Percentiles rank a stretch among this genome's conserved stretches.
These are phyloP conservation scores for Baccha elongata DNA, from an alignment of 2,888 invertebrate genomes.

Conservation along the genomic window DNA sequence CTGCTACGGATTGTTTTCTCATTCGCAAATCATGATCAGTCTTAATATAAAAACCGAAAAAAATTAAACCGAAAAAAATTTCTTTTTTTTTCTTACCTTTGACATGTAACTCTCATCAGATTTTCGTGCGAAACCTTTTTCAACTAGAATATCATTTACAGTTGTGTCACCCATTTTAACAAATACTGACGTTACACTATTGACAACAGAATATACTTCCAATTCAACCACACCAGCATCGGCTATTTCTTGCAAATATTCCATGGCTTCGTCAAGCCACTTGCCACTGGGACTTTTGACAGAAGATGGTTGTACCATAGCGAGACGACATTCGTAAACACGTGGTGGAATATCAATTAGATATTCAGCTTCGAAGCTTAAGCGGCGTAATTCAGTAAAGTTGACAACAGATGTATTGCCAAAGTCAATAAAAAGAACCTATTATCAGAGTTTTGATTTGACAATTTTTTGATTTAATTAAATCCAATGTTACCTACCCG, in stretches of 20 bases:
- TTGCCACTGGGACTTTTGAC: constrained; percentile 84
- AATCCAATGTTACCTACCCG: constrained; percentile 60
- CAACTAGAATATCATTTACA: constrained; percentile 87
- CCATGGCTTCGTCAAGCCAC: constrained; percentile 85
- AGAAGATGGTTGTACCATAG: constrained; percentile 87
- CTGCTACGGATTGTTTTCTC: constrained; percentile 79
- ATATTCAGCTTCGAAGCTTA: constrained; percentile 76
- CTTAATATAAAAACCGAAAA: constrained; percentile 79
- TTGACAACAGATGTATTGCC: constrained; percentile 85
- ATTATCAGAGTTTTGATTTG: constrained; percentile 66
- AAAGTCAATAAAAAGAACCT: constrained; percentile 91
- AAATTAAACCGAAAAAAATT: background rate
- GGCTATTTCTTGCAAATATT: constrained; percentile 82
- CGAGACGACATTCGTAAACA: constrained; percentile 88
- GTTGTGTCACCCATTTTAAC: constrained; percentile 83
- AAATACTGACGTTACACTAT: constrained; percentile 88
- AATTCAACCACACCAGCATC: constrained; percentile 80
- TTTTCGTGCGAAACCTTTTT: constrained; percentile 85
- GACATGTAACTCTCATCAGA: constrained; percentile 91
- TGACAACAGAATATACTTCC: constrained; percentile 88
- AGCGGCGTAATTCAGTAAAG: constrained; percentile 82
- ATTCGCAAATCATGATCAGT: constrained; percentile 85
- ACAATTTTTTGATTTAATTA: background rate
- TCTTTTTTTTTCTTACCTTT: constrained; percentile 82
- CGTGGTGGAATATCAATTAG: constrained; percentile 83